phyloP scores from a whole-genome alignment of 2,888 invertebrate species.

The Frankliniella fusca region DNA sequence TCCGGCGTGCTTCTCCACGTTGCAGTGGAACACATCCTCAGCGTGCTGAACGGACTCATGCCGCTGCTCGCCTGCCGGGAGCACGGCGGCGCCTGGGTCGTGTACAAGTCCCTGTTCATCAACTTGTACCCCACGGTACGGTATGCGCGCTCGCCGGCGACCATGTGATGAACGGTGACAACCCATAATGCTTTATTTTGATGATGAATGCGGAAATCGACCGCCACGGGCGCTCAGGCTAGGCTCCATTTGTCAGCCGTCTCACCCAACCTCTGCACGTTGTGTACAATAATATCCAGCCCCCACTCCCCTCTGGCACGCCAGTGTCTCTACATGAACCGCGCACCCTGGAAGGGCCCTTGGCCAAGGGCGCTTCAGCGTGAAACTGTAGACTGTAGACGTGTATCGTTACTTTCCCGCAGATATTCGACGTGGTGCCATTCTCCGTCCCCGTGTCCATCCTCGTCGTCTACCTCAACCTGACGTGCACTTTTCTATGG shows the following conservation, averaged over 20 bases:
- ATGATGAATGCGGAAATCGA: too few species aligned
- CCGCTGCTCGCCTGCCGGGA: neutral
- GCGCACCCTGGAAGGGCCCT: neutral
- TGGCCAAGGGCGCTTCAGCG: neutral
- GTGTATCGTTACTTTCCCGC: neutral
- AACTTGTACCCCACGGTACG: constrained; percentile 5
- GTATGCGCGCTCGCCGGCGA: neutral
- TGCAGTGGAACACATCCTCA: constrained; percentile 11
- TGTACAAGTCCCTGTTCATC: constrained; percentile 10
- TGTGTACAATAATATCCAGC: neutral
- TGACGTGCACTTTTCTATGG: neutral
- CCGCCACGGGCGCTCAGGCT: too few species aligned
- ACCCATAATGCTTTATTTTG: neutral
- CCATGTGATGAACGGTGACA: neutral
- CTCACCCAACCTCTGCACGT: neutral
- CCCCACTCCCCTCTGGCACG: neutral
- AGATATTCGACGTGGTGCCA: neutral
- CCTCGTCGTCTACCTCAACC: neutral
- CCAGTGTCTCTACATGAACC: neutral
- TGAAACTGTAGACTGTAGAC: neutral
- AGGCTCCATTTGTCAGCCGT: neutral
- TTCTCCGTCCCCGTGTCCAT: neutral
- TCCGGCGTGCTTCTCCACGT: neutral
- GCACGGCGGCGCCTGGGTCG: neutral
- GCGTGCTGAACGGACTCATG: neutral